Base-by-base conservation (phyloP, 2,888 invertebrate genomes). In the Parthenolecanium corni region DNA sequence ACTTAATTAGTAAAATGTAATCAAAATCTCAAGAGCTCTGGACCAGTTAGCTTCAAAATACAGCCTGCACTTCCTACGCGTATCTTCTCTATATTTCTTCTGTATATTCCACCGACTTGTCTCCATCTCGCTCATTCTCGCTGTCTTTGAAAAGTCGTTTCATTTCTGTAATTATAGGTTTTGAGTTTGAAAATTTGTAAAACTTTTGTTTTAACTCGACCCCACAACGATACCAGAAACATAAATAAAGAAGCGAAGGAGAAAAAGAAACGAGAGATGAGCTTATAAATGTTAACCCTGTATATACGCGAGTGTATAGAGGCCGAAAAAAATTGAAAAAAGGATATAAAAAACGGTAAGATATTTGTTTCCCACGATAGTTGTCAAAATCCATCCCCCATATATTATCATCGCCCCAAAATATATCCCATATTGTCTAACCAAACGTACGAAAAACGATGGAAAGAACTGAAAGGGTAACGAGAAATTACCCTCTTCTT, bases 331-430 rank as follows among this genome's bases (percentile, higher is more conserved):
- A 31, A 31, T 9, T 6, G 9, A 31, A 31, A 31, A 4, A 31
- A 31, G 5, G 9, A 21, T 5, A 54, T 1, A 1, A 56, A 56
- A 42, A 46, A 56, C 18, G 44, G n/a, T 44, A 56, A 56, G 56
- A 56, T 56, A 56, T 56, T 56, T 44, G 56, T 56, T 56, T 56
- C 56, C 56, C 56, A 56, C 56, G 56, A 56, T 56, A 56, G 56
- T 56, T 56, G 56, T 56, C 56, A 44, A 56, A 56, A 56, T 56
- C 56, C 56, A 56, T 56, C 56, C 56, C 56, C 31, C 44, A 56
- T 56, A 56, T 56, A 56, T 56, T 56, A 56, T 56, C 56, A 56
- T 56, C 16, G 56, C 56, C 18, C 40, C 42, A 31, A 56, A 56
- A 56, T 6, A 31, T 44, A 56, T 42, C 44, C 56, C 44, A 24